phyloP scores from a whole-genome alignment of 2,113 vertebrate genomes.

The Bufo gargarizans region DNA sequence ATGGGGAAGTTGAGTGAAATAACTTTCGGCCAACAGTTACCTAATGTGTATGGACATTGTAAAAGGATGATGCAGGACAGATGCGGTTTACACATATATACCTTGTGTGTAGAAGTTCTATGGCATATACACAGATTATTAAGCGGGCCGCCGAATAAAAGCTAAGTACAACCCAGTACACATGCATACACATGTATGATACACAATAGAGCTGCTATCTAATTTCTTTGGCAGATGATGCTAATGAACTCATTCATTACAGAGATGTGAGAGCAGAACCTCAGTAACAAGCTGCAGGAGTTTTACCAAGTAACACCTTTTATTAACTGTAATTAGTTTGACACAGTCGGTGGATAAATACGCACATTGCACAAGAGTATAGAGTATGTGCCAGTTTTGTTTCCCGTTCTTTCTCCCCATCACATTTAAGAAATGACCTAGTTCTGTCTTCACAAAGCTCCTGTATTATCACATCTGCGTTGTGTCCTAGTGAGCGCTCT shows the following conservation, averaged over 20 bases:
- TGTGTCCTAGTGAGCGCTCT: not conserved
- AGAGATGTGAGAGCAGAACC: not conserved
- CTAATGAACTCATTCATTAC: not conserved
- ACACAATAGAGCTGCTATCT: not conserved
- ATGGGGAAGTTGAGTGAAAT: not conserved
- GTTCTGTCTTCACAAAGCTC: not conserved
- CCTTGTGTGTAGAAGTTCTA: not conserved
- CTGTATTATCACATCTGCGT: constrained; percentile 16
- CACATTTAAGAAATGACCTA: constrained; percentile 18
- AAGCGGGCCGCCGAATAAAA: not conserved
- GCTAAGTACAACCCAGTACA: not conserved
- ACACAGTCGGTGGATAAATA: not conserved
- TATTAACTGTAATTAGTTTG: not conserved
- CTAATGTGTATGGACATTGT: no score
- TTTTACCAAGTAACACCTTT: not conserved
- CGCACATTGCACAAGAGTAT: not conserved
- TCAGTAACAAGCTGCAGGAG: not conserved
- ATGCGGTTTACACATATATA: not conserved
- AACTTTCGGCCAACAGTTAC: no score
- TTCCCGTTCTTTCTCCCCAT: not conserved
- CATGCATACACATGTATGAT: not conserved
- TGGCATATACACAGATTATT: not conserved
- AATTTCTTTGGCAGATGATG: not conserved
- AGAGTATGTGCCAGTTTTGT: constrained; percentile 8
- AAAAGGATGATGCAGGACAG: not conserved